Percentiles rank a stretch among this genome's conserved stretches.
Evolutionary conservation across 2,888 invertebrate genomes (phyloP).

Genomic region (Chaetogeoica ovagalla): DNA sequence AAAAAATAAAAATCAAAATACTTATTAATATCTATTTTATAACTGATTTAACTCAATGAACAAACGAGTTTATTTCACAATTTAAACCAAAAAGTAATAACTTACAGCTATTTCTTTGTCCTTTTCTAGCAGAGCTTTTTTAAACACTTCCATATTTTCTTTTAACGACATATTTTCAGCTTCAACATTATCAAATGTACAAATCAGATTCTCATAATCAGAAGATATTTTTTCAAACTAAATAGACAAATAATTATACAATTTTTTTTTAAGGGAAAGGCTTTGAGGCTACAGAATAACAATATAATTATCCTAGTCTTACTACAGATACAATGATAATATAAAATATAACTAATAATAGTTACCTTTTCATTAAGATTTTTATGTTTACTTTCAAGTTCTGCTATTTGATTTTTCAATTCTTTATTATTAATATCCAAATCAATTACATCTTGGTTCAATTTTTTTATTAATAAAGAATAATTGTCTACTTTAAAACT

Average conservation of each 20-base stretch:
- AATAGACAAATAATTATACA: not conserved
- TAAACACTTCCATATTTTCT: slow-evolving; percentile 11
- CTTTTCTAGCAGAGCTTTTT: not conserved
- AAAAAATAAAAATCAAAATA: no score
- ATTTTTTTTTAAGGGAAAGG: no score
- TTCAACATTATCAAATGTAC: slow-evolving; percentile 24
- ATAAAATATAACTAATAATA: not conserved
- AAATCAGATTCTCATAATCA: slow-evolving; percentile 24
- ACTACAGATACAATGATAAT: not conserved
- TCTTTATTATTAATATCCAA: slow-evolving; percentile 31
- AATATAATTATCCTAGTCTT: no score
- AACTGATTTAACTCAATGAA: not conserved
- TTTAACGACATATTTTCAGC: slow-evolving; percentile 30
- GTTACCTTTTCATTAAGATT: slow-evolving; percentile 32
- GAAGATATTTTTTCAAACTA: slow-evolving; percentile 32
- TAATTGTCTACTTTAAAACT: not conserved
- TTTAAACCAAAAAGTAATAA: not conserved
- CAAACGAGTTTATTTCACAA: not conserved
- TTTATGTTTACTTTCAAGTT: slow-evolving; percentile 30
- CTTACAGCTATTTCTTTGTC: slow-evolving; percentile 38
- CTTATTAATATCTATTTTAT: not conserved
- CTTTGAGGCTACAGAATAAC: no score
- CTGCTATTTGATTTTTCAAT: slow-evolving; percentile 19
- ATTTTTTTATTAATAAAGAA: slow-evolving; percentile 24
- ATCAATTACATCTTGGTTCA: slow-evolving; percentile 40